Base-by-base conservation (phyloP, 2,888 invertebrate species). In the Lathronympha strigana region DNA sequence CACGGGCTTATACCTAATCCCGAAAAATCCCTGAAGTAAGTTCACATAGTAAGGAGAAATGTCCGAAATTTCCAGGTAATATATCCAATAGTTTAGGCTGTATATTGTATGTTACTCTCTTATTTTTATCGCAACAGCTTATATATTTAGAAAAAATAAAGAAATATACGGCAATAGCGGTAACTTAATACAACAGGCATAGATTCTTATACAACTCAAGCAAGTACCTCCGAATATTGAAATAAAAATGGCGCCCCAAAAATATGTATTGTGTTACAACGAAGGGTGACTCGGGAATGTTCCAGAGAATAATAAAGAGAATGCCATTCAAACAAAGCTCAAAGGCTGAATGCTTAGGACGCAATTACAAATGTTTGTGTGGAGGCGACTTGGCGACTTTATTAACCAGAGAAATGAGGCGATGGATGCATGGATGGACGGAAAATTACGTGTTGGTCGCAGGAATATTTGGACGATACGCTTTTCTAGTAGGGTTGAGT, bases 291-390 rank as follows among this genome's bases (percentile, higher is more conserved):
- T 68, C 67, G 63, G 78, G 77, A 80, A 80, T 84, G 81, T 82
- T 84, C 79, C 76, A 77, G 79, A 76, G 79, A 82, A 85, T 84
- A 84, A 83, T 81, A 80, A 79, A 79, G 80, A 77, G 79, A 75
- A 75, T 69, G 70, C 69, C 66, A 68, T 67, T 63, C 67, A 78
- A 84, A 86, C 83, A 86, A 86, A 83, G 75, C 76, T 82, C 80
- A 78, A 78, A 74, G 73, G 77, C 79, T 79, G 82, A 80, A 80
- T 82, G 76, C 78, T 82, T 80, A 78, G 77, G 75, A 76, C 75
- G 83, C 77, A 81, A 85, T 85, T 82, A 85, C 78, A 77, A 76
- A 79, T 79, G 81, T 79, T 69, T 73, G 63, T 51, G 57, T 31
- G 51, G 49, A 66, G 66, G 57, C 40, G 49, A 28, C 61, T n/a